A percentile compares a stretch with the other conserved stretches of the same genome.
Evolutionary conservation across 2,888 invertebrate species (phyloP).

Genomic region (Incurvaria masculella): DNA sequence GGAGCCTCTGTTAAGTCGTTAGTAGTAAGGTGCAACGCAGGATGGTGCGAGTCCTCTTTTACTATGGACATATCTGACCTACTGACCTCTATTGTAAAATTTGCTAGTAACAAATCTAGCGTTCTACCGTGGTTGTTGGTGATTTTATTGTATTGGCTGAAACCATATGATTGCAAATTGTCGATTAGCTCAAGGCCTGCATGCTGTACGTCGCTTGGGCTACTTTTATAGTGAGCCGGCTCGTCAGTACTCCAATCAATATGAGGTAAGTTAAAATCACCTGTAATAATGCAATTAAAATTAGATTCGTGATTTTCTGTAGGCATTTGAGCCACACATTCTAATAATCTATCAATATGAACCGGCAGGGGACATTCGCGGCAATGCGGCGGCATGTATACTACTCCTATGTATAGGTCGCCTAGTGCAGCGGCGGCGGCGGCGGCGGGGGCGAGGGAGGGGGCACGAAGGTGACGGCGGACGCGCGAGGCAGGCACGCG

Average conservation of each 20-base stretch:
- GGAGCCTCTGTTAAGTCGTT: background rate
- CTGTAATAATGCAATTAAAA: background rate
- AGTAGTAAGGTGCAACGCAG: background rate
- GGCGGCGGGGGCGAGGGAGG: no score
- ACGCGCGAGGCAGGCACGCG: no score
- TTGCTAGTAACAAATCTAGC: background rate
- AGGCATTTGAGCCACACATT: background rate
- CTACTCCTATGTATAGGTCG: background rate
- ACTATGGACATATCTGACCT: background rate
- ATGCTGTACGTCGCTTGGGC: background rate
- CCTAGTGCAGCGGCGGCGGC: background rate
- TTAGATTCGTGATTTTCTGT: background rate
- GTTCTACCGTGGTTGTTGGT: background rate
- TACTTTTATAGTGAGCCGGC: background rate
- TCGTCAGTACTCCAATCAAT: background rate
- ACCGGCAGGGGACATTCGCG: background rate
- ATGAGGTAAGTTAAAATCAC: background rate
- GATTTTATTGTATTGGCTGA: background rate
- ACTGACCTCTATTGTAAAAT: background rate
- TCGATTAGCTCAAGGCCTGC: background rate
- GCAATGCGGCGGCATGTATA: background rate
- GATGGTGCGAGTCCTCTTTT: background rate
- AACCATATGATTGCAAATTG: background rate
- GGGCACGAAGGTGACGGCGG: no score
- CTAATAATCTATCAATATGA: background rate